Conservation (phyloP, 1,140 invertebrate genomes). For the Euura lappo region DNA sequence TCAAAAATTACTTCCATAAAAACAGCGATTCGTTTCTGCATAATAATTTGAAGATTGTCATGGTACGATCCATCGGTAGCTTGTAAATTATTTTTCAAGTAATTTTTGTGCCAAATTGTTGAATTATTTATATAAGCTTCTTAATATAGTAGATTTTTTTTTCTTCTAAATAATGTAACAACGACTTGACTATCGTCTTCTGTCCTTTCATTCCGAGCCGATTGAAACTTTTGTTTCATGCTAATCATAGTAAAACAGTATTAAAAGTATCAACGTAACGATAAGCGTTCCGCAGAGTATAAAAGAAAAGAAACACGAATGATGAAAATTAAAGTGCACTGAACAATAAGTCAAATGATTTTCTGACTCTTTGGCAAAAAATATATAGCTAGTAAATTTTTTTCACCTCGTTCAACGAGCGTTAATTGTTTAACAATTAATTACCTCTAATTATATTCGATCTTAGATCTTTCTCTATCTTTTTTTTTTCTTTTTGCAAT, state of each 20-base stretch:
- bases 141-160: background rate
- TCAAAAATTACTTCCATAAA: no score
- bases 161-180: background rate
- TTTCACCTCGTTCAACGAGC: no score
- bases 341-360: background rate
- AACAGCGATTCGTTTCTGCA: no score
- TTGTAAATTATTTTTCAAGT: background rate
- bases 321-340: no score
- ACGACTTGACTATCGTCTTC: background rate
- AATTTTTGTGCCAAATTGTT: background rate
- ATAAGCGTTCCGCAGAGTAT: background rate
- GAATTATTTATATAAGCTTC: background rate
- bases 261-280: background rate
- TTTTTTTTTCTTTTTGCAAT: background rate
- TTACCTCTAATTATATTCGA: no score
- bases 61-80: background rate
- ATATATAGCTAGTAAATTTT: background rate
- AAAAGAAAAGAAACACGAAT: background rate
- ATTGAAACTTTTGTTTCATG: no score
- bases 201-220: no score
- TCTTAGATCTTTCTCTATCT: no score
- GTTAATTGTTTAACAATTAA: no score
- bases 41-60: background rate
- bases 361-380: background rate
- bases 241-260: background rate